Conservation (phyloP, 2,113 vertebrate genomes). For the Puma concolor region DNA sequence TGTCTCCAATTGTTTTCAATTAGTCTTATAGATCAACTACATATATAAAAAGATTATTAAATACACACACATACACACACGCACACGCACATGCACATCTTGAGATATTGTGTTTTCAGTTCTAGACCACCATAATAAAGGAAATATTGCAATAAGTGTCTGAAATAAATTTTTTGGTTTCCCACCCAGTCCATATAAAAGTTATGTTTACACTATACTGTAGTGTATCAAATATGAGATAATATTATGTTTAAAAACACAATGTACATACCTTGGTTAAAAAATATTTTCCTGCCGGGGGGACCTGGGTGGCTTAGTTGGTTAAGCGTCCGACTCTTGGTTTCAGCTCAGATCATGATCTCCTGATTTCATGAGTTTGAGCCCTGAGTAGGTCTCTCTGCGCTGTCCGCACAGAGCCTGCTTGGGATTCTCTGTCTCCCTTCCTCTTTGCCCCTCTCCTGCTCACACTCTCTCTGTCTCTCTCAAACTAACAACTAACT, state of each 20-base stretch:
- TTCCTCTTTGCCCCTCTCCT: no score
- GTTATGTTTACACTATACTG: neutral
- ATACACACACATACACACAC: neutral
- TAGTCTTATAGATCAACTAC: neutral
- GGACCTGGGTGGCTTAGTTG: neutral
- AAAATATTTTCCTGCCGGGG: neutral
- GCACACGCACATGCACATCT: neutral
- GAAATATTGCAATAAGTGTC: neutral
- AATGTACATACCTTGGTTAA: neutral
- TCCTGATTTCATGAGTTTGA: no score
- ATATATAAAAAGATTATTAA: neutral
- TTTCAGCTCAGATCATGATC: neutral
- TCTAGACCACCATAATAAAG: neutral
- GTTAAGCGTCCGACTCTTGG: neutral
- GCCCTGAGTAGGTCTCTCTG: no score
- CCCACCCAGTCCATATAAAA: neutral
- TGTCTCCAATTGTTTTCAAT: neutral
- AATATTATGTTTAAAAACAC: neutral
- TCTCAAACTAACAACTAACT: no score
- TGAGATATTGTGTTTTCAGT: neutral
- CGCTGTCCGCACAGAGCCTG: no score
- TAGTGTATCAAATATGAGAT: neutral
- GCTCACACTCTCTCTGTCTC: no score
- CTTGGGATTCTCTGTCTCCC: no score
- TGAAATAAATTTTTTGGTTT: neutral